phyloP scores from a whole-genome alignment of 2,113 vertebrate species.

The Mungos mungo region DNA sequence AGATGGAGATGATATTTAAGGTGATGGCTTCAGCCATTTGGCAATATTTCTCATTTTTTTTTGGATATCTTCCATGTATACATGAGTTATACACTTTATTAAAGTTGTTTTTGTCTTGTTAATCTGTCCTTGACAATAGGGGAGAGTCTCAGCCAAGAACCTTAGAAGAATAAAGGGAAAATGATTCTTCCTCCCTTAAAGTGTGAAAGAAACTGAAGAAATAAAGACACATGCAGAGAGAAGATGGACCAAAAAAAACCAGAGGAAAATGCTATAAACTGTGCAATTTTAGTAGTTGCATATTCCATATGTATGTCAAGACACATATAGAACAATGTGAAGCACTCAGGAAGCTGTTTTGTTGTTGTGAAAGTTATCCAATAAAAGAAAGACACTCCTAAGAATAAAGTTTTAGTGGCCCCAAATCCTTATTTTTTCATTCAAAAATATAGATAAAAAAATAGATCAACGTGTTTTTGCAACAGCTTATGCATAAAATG shows the following conservation, averaged over 20 bases:
- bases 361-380: background rate
- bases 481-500: background rate
- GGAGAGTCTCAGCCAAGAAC: background rate
- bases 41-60: background rate
- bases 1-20: background rate
- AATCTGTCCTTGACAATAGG: background rate
- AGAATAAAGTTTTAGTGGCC: background rate
- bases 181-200: background rate
- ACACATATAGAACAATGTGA: background rate
- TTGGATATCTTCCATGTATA: background rate
- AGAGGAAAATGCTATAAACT: background rate
- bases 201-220: background rate
- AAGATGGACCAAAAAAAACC: conserved; percentile 1
- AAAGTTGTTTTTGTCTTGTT: background rate
- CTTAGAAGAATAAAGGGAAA: background rate
- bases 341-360: background rate
- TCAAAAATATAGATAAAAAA: background rate
- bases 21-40: background rate
- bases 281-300: background rate
- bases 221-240: background rate
- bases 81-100: background rate
- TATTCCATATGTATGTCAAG: background rate
- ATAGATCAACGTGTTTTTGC: background rate
- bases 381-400: background rate
- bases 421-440: background rate